Evolutionary conservation across 2,888 invertebrate genomes (phyloP).

Genomic region (Cepaea hortensis): DNA sequence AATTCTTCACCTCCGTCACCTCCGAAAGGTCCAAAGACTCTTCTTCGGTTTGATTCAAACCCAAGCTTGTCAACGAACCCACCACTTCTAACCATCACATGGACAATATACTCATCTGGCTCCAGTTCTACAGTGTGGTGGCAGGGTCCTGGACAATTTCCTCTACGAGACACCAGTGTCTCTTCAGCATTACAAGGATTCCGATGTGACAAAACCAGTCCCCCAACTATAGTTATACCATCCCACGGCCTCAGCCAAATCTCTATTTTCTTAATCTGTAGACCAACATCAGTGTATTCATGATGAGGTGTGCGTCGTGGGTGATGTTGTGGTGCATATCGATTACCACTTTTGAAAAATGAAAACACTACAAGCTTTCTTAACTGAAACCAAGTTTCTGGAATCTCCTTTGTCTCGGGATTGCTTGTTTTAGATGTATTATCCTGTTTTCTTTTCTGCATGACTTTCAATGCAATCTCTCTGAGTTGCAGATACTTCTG

Average conservation of each 20-base stretch:
- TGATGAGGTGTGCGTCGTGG: too few species aligned
- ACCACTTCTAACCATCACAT: conserved; percentile 35
- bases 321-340: too few species aligned
- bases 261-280: conserved; percentile 23
- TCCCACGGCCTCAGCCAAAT: conserved; percentile 43
- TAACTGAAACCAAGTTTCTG: too few species aligned
- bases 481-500: too few species aligned
- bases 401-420: too few species aligned
- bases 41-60: conserved; percentile 30
- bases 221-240: conserved; percentile 27
- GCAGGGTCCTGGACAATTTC: background rate
- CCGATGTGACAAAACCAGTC: conserved; percentile 9
- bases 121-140: conserved; percentile 14
- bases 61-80: conserved; percentile 35
- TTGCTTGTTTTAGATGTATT: background rate
- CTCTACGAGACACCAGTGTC: background rate
- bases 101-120: conserved; percentile 23
- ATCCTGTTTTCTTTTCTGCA: too few species aligned
- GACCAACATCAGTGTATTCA: conserved; percentile 7
- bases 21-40: conserved; percentile 33
- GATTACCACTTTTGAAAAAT: too few species aligned
- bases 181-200: background rate
- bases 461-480: too few species aligned
- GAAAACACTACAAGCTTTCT: too few species aligned
- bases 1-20: conserved; percentile 26